These are phyloP conservation scores for Xenopus borealis DNA, from an alignment of 2,113 vertebrate genomes.

Conservation along the genomic window DNA sequence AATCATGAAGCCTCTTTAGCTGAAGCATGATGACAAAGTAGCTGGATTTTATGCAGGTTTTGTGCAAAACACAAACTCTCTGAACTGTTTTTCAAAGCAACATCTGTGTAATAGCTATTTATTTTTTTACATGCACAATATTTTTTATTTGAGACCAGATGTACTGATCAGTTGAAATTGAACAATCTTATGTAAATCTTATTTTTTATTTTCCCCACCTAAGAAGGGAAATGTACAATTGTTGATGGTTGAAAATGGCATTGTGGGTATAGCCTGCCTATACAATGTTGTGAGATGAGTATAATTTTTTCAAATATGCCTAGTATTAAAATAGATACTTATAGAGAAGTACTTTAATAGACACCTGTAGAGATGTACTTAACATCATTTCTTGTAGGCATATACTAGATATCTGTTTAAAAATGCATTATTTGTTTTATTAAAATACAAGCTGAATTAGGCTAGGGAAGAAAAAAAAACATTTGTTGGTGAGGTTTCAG, in stretches of 20 bases:
- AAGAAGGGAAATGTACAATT: not conserved
- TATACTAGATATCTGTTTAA: too few species aligned
- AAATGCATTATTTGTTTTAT: too few species aligned
- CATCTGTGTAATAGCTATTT: constrained; percentile 36
- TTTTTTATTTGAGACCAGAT: constrained; percentile 41
- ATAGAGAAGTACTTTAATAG: too few species aligned
- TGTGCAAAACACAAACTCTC: constrained; percentile 10
- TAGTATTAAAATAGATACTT: too few species aligned
- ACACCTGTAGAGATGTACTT: too few species aligned
- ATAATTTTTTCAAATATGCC: too few species aligned
- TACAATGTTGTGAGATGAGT: too few species aligned
- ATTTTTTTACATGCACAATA: constrained; percentile 47
- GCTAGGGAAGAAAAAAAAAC: too few species aligned
- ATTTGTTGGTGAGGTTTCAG: too few species aligned
- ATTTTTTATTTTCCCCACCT: constrained; percentile 23
- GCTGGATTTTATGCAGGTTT: not conserved
- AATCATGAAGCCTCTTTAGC: constrained; percentile 54
- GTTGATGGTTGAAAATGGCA: not conserved
- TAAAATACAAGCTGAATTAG: too few species aligned
- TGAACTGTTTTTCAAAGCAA: constrained; percentile 17
- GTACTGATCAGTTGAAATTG: constrained; percentile 50
- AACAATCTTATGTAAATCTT: constrained; percentile 33
- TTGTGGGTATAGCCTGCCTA: not conserved
- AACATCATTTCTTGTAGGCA: too few species aligned
- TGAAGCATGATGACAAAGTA: constrained; percentile 68